Evolutionary conservation across 2,888 invertebrate genomes (phyloP), one percentile per base, ranked within the genome.

Genomic region (Aproaerema taeniolella): DNA sequence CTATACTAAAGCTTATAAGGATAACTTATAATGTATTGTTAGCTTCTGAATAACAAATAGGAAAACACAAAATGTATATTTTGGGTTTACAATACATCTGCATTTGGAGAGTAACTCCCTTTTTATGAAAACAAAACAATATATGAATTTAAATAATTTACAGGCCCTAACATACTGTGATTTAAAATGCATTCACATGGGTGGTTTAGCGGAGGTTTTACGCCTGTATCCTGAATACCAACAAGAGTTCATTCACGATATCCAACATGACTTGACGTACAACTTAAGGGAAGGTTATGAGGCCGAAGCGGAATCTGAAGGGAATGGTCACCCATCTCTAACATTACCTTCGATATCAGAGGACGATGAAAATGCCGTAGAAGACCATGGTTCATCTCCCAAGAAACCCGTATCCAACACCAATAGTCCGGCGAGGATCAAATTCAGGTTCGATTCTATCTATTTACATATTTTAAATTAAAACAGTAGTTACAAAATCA

Each of bases 111-210:
- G n/a, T n/a, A n/a, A n/a, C n/a, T n/a, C n/a, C n/a, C n/a, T n/a
- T n/a, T n/a, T n/a, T n/a, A n/a, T n/a, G n/a, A n/a, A n/a, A n/a
- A n/a, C n/a, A n/a, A n/a, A n/a, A n/a, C n/a, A n/a, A n/a, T n/a
- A n/a, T n/a, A n/a, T n/a, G n/a, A n/a, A n/a, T n/a, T n/a, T n/a
- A n/a, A n/a, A n/a, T n/a, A n/a, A 20, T 12, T 14, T 49, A 38
- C 86, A 93, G 87, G 97, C 97, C 25, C 88, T 98, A 38, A 98
- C 98, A 30, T 98, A 98, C 81, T 98, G 98, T 77, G 98, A 98
- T 83, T 88, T 98, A 43, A 97, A 98, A 82, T 96, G 96, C 79
- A 94, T 98, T 52, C 92, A 95, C 78, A 95, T 96, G 88, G 92
- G 92, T 47, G 97, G 97, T 1, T 88, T 98, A 34, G 93, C 95